Evolutionary conservation across 2,797 vertebrate species (phyloP).

Genomic region (Falco peregrinus): DNA sequence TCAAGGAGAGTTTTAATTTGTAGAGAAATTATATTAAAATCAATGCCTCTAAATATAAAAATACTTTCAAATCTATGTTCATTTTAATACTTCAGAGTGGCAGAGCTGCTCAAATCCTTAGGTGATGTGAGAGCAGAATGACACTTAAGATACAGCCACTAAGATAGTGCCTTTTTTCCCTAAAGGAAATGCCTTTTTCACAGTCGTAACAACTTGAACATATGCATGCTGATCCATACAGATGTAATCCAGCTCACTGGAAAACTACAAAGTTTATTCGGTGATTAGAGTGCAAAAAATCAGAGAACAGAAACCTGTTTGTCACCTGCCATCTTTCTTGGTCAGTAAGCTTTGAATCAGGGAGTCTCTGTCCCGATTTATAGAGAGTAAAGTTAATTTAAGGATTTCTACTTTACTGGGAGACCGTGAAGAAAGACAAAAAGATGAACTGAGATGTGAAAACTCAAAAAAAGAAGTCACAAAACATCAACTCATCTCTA

Average conservation of each 20-base stretch:
- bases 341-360: neutral
- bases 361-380: neutral
- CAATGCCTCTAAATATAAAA: slow-evolving; percentile 56
- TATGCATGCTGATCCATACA: neutral
- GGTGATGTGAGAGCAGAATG: slow-evolving; percentile 37
- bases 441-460: neutral
- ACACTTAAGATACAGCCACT: neutral
- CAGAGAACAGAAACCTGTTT: neutral
- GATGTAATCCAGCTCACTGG: neutral
- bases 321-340: neutral
- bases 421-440: neutral
- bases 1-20: slow-evolving; percentile 65
- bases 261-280: neutral
- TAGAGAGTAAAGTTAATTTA: neutral
- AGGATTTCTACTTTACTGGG: neutral
- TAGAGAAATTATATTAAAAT: slow-evolving; percentile 57
- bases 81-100: slow-evolving; percentile 35
- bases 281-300: neutral
- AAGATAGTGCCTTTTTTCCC: neutral
- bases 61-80: slow-evolving; percentile 38
- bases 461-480: neutral
- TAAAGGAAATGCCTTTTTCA: neutral
- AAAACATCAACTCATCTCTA: neutral
- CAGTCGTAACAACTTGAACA: neutral
- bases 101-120: slow-evolving; percentile 8